Percentiles rank a stretch among this genome's conserved stretches.
Conservation (phyloP, 2,797 vertebrate species). For the Diplodus sargus region DNA sequence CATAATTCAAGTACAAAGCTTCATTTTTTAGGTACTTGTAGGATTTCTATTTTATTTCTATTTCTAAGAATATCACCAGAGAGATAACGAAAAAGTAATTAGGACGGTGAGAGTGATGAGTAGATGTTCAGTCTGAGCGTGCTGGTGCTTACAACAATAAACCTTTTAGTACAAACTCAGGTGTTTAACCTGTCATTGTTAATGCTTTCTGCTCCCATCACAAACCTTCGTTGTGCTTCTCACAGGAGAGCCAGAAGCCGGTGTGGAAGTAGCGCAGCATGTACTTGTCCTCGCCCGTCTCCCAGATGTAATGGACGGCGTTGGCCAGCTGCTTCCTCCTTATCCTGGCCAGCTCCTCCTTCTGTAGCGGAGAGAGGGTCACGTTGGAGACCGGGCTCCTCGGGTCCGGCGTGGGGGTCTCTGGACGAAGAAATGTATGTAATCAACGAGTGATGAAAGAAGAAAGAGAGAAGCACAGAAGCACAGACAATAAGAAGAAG, state of each 20-base stretch:
- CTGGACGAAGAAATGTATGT: constrained; percentile 51
- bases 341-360: constrained; percentile 74
- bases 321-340: constrained; percentile 82
- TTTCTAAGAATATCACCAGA: too few species aligned
- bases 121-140: neutral
- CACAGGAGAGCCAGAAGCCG: constrained; percentile 90
- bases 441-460: neutral
- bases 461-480: neutral
- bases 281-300: constrained; percentile 90
- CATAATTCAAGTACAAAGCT: too few species aligned
- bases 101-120: neutral
- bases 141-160: too few species aligned
- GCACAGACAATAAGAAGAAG: too few species aligned
- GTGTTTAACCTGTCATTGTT: neutral
- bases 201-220: neutral
- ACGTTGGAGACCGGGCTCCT: constrained; percentile 63
- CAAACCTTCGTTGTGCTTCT: constrained; percentile 86
- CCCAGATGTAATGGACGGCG: constrained; percentile 90
- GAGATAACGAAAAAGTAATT: too few species aligned
- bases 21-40: too few species aligned
- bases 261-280: constrained; percentile 90
- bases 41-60: too few species aligned
- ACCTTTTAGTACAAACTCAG: neutral
- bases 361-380: constrained; percentile 77
- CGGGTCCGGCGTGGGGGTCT: constrained; percentile 77